Conservation (phyloP, 2,113 vertebrate genomes). For the Apteryx mantelli region DNA sequence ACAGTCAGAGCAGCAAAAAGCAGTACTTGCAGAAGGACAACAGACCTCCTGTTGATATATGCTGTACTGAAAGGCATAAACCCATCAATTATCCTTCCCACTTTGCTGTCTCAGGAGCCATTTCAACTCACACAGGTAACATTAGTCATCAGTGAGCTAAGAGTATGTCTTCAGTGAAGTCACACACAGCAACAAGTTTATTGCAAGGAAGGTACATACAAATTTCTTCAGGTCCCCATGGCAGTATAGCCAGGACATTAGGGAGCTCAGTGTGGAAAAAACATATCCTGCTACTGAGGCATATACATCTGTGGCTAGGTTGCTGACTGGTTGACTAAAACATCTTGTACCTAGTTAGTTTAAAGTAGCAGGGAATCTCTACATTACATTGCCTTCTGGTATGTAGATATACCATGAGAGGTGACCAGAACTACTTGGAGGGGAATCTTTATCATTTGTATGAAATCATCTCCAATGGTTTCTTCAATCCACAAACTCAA, state of each 20-base stretch:
- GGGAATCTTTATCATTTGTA: neutral
- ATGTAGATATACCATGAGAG: neutral
- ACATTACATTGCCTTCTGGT: neutral
- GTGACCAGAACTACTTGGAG: neutral
- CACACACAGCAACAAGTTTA: neutral
- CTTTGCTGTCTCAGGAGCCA: neutral
- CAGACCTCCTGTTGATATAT: conserved; percentile 4
- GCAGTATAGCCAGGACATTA: neutral
- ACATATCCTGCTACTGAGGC: neutral
- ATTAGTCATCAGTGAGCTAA: neutral
- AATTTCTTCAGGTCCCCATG: neutral
- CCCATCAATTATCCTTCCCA: neutral
- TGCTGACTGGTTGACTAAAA: neutral
- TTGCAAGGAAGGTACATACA: neutral
- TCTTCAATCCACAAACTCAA: conserved; percentile 8
- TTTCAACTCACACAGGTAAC: neutral
- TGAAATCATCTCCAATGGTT: neutral
- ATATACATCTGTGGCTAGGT: neutral
- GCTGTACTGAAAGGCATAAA: neutral
- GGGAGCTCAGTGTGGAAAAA: neutral
- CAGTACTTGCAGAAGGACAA: conserved; percentile 22
- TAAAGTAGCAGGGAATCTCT: neutral
- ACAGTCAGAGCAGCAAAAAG: conserved; percentile 56
- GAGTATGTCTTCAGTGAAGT: neutral
- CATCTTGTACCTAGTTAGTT: neutral